Conservation (phyloP, 2,888 invertebrate species). For the Bursaphelenchus okinawaensis region DNA sequence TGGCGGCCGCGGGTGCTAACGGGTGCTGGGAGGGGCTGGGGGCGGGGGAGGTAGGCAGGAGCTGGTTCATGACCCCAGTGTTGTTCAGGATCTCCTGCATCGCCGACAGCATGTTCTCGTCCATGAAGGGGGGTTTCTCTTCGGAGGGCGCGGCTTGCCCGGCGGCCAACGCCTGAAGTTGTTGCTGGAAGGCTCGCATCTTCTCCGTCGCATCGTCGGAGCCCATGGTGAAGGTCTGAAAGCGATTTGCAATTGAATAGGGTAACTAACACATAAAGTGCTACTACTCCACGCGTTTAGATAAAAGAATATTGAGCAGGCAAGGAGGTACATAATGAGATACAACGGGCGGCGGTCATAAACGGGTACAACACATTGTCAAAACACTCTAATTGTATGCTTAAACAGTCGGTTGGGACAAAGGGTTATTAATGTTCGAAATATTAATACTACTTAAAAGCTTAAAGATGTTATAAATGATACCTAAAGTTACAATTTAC, state of each 20-base stretch:
- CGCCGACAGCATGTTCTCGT: background rate
- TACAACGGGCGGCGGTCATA: too few species aligned
- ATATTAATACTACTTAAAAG: too few species aligned
- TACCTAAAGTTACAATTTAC: too few species aligned
- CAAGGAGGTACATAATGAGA: too few species aligned
- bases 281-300: background rate
- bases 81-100: conserved; percentile 5
- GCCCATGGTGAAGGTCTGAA: too few species aligned
- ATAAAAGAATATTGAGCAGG: background rate
- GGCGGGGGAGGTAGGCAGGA: background rate
- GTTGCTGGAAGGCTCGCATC: conserved; percentile 3
- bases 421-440: too few species aligned
- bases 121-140: conserved; percentile 3
- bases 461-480: too few species aligned
- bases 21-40: conserved; percentile 3
- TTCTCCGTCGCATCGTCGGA: background rate
- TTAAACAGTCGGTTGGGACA: too few species aligned
- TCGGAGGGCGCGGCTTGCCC: background rate
- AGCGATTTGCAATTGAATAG: background rate
- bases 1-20: conserved; percentile 8
- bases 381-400: too few species aligned
- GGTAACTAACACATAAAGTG: background rate
- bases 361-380: too few species aligned
- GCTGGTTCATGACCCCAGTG: conserved; percentile 6
- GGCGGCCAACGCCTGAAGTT: conserved; percentile 1